A percentile compares a stretch with the other conserved stretches of the same genome.
Conservation (phyloP, 2,113 vertebrate species). For the Myrmophylax atrothorax region DNA sequence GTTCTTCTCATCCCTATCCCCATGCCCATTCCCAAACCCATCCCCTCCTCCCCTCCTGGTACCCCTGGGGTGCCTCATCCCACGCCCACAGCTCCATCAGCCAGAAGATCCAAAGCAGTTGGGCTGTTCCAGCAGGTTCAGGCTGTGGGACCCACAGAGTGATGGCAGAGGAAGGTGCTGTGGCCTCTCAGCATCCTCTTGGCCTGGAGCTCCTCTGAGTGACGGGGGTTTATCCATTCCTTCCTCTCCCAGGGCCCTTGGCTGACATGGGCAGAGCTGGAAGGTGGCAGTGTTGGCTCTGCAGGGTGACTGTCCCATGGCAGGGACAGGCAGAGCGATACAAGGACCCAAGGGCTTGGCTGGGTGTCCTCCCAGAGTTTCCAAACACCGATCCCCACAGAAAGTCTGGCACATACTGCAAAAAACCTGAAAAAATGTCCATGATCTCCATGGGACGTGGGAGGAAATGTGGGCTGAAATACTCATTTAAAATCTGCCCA, state of each 20-base stretch:
- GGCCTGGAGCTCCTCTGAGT: neutral
- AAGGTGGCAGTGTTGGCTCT: fast-evolving
- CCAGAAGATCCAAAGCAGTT: fast-evolving
- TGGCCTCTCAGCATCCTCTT: neutral
- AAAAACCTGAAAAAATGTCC: neutral
- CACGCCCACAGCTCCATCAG: neutral
- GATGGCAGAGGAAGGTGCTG: neutral
- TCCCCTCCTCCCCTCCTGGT: neutral
- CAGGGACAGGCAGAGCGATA: neutral
- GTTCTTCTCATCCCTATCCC: neutral
- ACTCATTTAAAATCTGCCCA: neutral
- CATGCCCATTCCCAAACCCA: neutral
- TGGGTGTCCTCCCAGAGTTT: neutral
- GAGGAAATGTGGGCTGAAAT: fast-evolving
- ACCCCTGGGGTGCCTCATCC: neutral
- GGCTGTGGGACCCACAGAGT: fast-evolving
- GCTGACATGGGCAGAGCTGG: neutral
- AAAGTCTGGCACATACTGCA: neutral
- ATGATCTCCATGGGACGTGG: fast-evolving
- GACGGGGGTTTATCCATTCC: neutral
- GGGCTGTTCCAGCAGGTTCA: fast-evolving
- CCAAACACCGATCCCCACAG: fast-evolving
- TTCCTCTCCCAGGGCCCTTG: neutral
- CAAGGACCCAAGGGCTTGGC: neutral
- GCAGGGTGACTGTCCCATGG: fast-evolving